Percentiles rank a stretch among this genome's conserved stretches.
Evolutionary conservation across 1,140 invertebrate species (phyloP).

Genomic region (Platorchestia sp.): DNA sequence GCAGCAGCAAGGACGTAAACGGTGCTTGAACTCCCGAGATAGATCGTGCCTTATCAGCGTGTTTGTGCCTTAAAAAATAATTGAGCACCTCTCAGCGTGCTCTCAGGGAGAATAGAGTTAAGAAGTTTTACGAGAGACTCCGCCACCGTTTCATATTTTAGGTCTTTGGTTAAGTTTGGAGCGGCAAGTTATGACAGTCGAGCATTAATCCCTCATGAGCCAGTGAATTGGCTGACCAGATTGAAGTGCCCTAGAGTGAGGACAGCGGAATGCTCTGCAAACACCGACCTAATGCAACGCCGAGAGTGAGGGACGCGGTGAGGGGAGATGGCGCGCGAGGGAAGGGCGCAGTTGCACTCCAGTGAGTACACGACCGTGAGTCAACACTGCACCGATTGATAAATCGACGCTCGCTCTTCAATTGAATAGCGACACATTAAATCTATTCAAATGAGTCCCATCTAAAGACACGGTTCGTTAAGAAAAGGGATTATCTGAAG

Average conservation of each 20-base stretch:
- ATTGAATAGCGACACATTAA: conserved; percentile 15
- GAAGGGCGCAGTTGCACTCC: background rate
- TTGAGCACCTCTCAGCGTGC: background rate
- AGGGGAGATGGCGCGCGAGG: background rate
- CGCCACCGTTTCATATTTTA: conserved; percentile 4
- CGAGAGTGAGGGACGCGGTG: background rate
- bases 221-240: conserved; percentile 46
- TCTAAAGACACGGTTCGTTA: conserved; percentile 7
- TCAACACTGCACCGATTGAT: conserved; percentile 42
- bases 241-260: conserved; percentile 21
- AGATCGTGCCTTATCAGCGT: conserved; percentile 27
- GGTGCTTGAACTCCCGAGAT: background rate
- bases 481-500: conserved; percentile 6
- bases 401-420: conserved; percentile 21
- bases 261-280: conserved; percentile 49
- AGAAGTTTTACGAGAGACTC: background rate
- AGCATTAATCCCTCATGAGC: conserved; percentile 47
- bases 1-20: background rate
- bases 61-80: conserved; percentile 29
- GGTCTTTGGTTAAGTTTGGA: background rate
- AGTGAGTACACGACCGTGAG: background rate
- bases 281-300: conserved; percentile 43
- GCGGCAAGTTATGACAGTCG: conserved; percentile 16
- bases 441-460: conserved; percentile 1
- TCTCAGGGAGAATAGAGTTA: background rate